Evolutionary conservation across 2,888 invertebrate species (phyloP), one percentile per base, ranked within the genome.

Genomic region (Helobdella robusta): DNA sequence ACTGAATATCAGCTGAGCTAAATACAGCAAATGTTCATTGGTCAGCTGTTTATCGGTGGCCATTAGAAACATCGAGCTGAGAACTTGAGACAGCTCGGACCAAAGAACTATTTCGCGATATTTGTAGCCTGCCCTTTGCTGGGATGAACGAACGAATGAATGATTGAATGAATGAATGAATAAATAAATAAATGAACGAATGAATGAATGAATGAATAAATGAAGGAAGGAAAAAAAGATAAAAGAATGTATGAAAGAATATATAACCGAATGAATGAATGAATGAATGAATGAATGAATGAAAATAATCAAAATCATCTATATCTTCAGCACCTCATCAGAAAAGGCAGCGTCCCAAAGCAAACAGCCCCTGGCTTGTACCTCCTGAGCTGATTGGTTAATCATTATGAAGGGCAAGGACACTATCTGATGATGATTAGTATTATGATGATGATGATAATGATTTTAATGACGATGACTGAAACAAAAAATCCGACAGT

Each of bases 311-410:
- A 56, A 1, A 23, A 5, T 4, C 4, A 56, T 30, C 28, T 1
- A 56, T 32, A 3, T 11, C 44, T 15, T 15, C 15, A 44, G 18
- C 0, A 66, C 66, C 61, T 66, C 66, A 4, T 66, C 66, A 35
- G 68, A 67, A 52, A 69, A 70, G 15, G 69, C 70, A 3, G 70
- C 69, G 36, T 70, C 68, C 70, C 70, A 70, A 28, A 70, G 60
- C 1, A 70, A 60, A 1, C 68, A 68, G 11, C 67, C 70, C 36
- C 67, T 68, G 18, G 70, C 70, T 50, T 64, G 56, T 28, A 70
- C 67, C 23, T 70, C 68, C 59, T 71, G 70, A 2, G 68, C 68
- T 15, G 67, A 68, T 25, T 70, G 70, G 32, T 61, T 67, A 44
- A 68, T 69, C 25, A 71, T 59, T 3, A 70, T 64, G 8, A 71